Conservation (phyloP, 1,140 invertebrate genomes). For the Argopecten irradians region DNA sequence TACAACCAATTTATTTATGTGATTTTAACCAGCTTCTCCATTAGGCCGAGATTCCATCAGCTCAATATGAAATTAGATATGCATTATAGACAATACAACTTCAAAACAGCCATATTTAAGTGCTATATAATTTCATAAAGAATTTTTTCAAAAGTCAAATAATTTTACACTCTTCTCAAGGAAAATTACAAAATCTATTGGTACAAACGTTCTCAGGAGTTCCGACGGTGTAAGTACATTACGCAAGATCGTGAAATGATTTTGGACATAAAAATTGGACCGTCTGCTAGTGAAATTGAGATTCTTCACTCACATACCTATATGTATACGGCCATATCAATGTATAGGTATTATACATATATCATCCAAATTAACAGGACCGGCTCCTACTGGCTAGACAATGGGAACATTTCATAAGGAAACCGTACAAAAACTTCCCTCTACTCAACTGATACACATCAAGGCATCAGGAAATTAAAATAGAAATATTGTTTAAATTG, state of each 20-base stretch:
- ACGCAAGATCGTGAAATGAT: background rate
- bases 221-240: background rate
- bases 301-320: background rate
- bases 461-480: background rate
- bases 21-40: background rate
- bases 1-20: background rate
- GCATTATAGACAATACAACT: background rate
- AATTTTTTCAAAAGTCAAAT: background rate
- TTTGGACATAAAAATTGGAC: background rate
- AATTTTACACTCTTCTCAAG: background rate
- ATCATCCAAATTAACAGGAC: background rate
- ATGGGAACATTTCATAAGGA: background rate
- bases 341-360: constrained; percentile 2
- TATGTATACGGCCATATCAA: too few species aligned
- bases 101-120: background rate
- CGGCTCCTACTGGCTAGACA: background rate
- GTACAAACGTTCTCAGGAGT: background rate
- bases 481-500: background rate
- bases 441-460: constrained; percentile 8
- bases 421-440: background rate
- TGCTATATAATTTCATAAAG: background rate
- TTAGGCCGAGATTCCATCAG: background rate
- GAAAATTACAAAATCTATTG: background rate
- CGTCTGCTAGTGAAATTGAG: background rate
- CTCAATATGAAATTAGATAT: background rate